phyloP scores from a whole-genome alignment of 2,113 vertebrate species.

The Glaucomys volans region DNA sequence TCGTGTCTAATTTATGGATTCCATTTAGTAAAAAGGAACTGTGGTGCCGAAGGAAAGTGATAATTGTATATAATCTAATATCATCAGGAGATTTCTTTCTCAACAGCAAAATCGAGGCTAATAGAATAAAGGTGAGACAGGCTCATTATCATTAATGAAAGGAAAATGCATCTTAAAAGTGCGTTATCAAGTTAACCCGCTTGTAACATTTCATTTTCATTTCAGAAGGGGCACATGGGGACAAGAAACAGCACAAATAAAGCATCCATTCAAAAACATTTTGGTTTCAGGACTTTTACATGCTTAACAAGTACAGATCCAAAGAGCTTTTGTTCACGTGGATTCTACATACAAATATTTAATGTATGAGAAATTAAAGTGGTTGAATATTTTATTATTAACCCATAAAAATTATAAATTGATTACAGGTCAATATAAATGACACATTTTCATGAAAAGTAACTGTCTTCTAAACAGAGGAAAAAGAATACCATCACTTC shows the following conservation, averaged over 20 bases:
- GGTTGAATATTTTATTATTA: constrained; percentile 9
- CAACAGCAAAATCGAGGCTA: constrained; percentile 41
- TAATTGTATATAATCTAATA: constrained; percentile 38
- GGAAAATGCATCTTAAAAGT: neutral
- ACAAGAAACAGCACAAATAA: neutral
- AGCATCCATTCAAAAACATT: constrained; percentile 33
- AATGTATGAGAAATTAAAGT: constrained; percentile 26
- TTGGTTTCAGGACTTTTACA: neutral
- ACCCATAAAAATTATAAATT: neutral
- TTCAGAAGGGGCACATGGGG: neutral
- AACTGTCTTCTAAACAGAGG: constrained; percentile 7
- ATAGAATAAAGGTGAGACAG: constrained; percentile 15
- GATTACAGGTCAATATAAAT: constrained; percentile 28
- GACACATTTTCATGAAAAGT: constrained; percentile 29
- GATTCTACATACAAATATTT: neutral
- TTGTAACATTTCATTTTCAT: neutral
- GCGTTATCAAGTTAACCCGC: neutral
- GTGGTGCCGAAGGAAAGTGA: neutral
- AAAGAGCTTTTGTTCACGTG: neutral
- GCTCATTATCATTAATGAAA: neutral
- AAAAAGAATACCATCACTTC: neutral
- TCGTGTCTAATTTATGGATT: constrained; percentile 40
- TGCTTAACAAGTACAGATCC: neutral
- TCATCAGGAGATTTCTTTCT: constrained; percentile 14
- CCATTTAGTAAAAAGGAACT: constrained; percentile 31